These are phyloP conservation scores for Nyctalus aviator DNA, from an alignment of 2,797 vertebrate species.

Conservation along the genomic window DNA sequence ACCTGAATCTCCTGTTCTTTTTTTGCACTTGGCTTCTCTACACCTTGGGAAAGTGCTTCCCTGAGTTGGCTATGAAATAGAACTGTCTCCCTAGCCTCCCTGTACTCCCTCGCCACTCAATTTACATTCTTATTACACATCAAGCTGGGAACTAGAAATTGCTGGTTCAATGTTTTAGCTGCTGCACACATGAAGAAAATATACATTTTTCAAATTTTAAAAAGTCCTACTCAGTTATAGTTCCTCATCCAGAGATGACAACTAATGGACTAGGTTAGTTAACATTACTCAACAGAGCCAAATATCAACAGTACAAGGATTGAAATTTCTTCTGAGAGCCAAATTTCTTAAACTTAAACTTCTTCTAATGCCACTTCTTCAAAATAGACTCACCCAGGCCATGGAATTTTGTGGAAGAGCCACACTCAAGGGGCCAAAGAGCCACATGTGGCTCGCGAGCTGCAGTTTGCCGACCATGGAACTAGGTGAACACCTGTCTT, in stretches of 20 bases:
- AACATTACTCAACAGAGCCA: too few relatives aligned
- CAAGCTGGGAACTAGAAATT: not conserved
- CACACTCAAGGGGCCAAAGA: too few relatives aligned
- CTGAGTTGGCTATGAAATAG: not conserved
- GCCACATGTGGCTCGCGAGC: too few relatives aligned
- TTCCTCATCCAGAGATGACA: not conserved
- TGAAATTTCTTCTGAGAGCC: too few relatives aligned
- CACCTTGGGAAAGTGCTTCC: not conserved
- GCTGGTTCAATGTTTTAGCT: not conserved
- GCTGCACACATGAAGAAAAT: not conserved
- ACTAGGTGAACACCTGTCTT: not conserved
- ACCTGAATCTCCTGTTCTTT: not conserved
- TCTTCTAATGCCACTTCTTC: too few relatives aligned
- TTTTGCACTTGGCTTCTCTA: not conserved
- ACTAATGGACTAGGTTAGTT: not conserved
- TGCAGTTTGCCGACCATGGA: too few relatives aligned
- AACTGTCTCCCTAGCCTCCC: not conserved
- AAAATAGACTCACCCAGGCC: too few relatives aligned
- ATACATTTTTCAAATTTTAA: constrained; percentile 8
- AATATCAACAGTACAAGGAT: too few relatives aligned
- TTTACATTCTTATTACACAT: not conserved
- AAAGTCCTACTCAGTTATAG: not conserved
- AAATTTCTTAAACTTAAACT: too few relatives aligned
- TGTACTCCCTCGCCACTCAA: not conserved
- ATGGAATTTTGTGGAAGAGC: too few relatives aligned